Conservation (phyloP, 2,888 invertebrate species). For the Theodoxus fluviatilis region DNA sequence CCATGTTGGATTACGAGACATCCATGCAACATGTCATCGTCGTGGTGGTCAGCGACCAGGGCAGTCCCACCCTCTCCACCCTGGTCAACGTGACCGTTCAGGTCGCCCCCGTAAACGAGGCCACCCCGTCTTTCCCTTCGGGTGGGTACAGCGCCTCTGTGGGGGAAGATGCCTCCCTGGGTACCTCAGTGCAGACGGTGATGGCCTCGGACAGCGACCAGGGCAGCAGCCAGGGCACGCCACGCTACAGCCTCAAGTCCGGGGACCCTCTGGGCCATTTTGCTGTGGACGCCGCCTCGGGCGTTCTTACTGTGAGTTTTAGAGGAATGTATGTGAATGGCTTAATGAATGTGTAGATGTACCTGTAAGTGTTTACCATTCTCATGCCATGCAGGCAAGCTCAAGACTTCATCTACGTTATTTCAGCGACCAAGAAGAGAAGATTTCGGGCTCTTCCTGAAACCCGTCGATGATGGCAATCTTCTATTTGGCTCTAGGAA, state of each 20-base stretch:
- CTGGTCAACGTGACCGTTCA: constrained; percentile 30
- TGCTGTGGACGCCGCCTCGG: constrained; percentile 30
- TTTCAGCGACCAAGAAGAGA: no score
- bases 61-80: constrained; percentile 31
- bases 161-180: constrained; percentile 35
- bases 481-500: no score
- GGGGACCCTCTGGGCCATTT: constrained; percentile 31
- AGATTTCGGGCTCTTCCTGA: no score
- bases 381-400: no score
- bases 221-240: constrained; percentile 41
- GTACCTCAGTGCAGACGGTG: constrained; percentile 32
- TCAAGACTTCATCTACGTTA: no score
- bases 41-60: constrained; percentile 40
- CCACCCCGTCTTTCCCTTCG: constrained; percentile 35
- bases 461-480: no score
- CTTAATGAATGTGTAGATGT: no score
- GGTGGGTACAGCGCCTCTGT: constrained; percentile 35
- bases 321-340: constrained; percentile 18
- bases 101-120: constrained; percentile 37
- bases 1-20: constrained; percentile 46
- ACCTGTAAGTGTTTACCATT: no score
- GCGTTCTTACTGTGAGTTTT: constrained; percentile 28
- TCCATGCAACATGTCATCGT: no score
- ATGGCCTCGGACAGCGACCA: constrained; percentile 42
- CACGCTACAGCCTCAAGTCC: constrained; percentile 36